Base-by-base conservation (phyloP, 2,888 invertebrate species). In the Dolichomitus sp. region DNA sequence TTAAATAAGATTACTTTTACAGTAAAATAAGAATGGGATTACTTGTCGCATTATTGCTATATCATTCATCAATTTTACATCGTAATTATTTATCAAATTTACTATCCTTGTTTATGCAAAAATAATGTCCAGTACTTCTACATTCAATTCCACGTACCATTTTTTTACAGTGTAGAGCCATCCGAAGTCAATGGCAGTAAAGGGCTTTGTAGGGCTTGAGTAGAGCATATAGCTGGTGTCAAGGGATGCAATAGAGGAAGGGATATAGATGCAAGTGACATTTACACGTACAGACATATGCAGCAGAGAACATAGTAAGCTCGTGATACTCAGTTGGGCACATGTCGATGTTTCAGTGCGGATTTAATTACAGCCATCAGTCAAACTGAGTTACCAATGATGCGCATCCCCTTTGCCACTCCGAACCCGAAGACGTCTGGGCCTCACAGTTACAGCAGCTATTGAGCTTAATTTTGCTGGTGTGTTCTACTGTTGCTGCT, bases 401-500 rank as follows among this genome's bases (percentile, higher is more conserved):
- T 37, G 37, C 40, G 17, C 19, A 37, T 61, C 61, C 37, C 61
- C 61, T 40, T 37, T 37, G 17, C 19, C 19, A 11, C 19, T 37
- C 7, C 61, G 61, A 61, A 19, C 9, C 37, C 61, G 37, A 37
- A 61, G 61, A 61, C 37, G 61, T 37, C 17, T 19, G 9, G 19
- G 40, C 2, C 37, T 61, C 33, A 1, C 61, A 17, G 61, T 61
- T 37, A 37, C 40, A 37, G 1, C 11, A 19, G 19, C 61, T 33
- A 59, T 59, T n/a, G 59, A 40, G 63, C 37, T 63, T 37, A 42
- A 63, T 42, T 42, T 19, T 42, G 63, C 19, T 63, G 19, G 40
- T 59, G 11, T 33, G 59, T 17, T 17, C 40, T 76, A 54, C 70
- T 80, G 86, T 27, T 33, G 19, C 37, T 40, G 9, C 37, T 33